Evolutionary conservation across 2,888 invertebrate species (phyloP).

Genomic region (Epistrophe eligans): DNA sequence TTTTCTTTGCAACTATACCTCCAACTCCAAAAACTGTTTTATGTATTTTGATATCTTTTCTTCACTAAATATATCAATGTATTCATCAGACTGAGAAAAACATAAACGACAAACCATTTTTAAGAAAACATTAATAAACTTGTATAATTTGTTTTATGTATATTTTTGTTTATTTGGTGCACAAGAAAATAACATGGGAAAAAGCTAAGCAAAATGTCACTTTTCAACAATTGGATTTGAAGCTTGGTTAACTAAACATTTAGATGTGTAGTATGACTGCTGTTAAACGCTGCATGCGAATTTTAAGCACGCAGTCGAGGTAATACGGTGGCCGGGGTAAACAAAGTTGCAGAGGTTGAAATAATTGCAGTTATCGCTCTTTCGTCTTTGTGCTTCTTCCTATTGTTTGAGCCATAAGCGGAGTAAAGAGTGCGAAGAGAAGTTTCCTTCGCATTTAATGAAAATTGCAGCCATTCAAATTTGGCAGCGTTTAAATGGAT

Average conservation of each 20-base stretch:
- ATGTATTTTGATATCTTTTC: constrained; percentile 53
- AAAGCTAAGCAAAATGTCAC: neutral
- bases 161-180: constrained; percentile 82
- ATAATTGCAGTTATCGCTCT: no score
- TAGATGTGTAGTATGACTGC: neutral
- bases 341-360: no score
- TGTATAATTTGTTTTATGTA: no score
- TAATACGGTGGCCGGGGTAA: no score
- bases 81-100: constrained; percentile 30
- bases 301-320: no score
- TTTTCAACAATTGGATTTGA: neutral
- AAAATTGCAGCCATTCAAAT: no score
- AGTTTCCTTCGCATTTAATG: no score
- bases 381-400: no score
- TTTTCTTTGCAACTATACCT: constrained; percentile 39
- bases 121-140: neutral
- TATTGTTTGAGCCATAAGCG: no score
- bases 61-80: constrained; percentile 60
- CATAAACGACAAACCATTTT: constrained; percentile 72
- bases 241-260: neutral
- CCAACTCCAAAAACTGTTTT: constrained; percentile 41
- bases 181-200: constrained; percentile 79
- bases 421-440: no score
- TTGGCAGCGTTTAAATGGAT: no score
- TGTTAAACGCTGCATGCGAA: no score